Conservation (phyloP, 2,797 vertebrate species). For the Pempheris klunzingeri region DNA sequence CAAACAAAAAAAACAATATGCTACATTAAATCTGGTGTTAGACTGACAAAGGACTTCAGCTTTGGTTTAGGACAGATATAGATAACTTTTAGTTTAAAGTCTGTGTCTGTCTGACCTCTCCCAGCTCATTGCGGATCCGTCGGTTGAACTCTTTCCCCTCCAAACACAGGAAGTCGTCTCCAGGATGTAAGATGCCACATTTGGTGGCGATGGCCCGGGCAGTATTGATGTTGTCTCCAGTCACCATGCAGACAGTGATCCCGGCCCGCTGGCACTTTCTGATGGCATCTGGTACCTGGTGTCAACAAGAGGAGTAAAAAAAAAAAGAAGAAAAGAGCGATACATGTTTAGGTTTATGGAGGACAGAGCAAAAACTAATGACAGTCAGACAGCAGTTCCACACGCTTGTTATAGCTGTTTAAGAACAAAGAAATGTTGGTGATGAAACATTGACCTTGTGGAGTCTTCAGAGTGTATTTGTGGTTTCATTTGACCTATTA, state of each 20-base stretch:
- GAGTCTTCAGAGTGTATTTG: no score
- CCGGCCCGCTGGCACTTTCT: slow-evolving; percentile 96
- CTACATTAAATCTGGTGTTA: neutral
- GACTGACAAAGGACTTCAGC: neutral
- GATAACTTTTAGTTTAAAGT: neutral
- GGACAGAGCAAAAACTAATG: neutral
- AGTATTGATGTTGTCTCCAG: slow-evolving; percentile 98
- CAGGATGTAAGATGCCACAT: slow-evolving; percentile 94
- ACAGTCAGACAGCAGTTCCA: neutral
- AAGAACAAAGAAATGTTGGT: neutral
- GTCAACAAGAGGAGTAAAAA: neutral
- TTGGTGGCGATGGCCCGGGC: slow-evolving; percentile 96
- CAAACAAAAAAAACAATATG: neutral
- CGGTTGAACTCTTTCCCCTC: slow-evolving; percentile 98
- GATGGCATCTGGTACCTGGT: slow-evolving; percentile 96
- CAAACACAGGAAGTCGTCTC: slow-evolving; percentile 95
- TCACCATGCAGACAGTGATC: slow-evolving; percentile 99
- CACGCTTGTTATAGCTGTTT: neutral
- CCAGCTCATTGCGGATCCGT: slow-evolving; percentile 93
- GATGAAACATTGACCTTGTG: neutral
- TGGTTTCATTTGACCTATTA: no score
- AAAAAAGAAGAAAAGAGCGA: no score
- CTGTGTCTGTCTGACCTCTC: slow-evolving; percentile 87
- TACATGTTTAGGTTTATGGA: neutral
- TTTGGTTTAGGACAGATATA: neutral